These are phyloP conservation scores for Drosophila watanabei DNA, from an alignment of 1,140 invertebrate genomes.

Conservation along the genomic window DNA sequence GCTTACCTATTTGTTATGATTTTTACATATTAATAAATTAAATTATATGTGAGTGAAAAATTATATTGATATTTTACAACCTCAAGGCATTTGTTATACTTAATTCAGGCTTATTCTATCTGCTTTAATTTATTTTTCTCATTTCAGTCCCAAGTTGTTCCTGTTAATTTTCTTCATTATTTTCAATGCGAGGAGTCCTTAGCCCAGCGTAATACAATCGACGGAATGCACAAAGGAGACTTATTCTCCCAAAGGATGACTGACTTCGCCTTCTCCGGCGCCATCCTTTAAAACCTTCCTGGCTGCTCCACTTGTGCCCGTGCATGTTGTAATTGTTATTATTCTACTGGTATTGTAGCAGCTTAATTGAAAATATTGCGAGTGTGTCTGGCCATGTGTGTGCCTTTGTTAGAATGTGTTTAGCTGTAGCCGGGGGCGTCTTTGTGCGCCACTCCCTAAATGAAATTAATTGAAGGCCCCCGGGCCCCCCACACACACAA, in stretches of 20 bases:
- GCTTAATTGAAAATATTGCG: constrained; percentile 83
- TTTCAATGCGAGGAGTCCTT: neutral
- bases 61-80: neutral
- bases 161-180: neutral
- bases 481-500: constrained; percentile 42
- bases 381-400: constrained; percentile 44
- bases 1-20: neutral
- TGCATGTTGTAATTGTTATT: constrained; percentile 76
- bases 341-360: constrained; percentile 76
- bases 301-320: constrained; percentile 28
- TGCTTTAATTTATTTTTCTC: neutral
- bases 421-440: constrained; percentile 63
- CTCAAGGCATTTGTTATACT: neutral
- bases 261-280: constrained; percentile 13
- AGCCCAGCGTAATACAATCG: neutral
- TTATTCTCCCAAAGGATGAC: neutral
- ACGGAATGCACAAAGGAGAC: constrained; percentile 7
- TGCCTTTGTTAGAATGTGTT: constrained; percentile 61
- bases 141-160: too few relatives aligned
- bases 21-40: neutral
- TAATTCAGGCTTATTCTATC: neutral
- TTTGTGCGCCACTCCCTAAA: constrained; percentile 69
- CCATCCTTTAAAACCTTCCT: constrained; percentile 47
- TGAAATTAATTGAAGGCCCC: constrained; percentile 78
- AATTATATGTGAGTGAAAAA: neutral